Percentiles rank a stretch among this genome's conserved stretches.
Conservation (phyloP, 1,140 invertebrate genomes). For the Apis dorsata region DNA sequence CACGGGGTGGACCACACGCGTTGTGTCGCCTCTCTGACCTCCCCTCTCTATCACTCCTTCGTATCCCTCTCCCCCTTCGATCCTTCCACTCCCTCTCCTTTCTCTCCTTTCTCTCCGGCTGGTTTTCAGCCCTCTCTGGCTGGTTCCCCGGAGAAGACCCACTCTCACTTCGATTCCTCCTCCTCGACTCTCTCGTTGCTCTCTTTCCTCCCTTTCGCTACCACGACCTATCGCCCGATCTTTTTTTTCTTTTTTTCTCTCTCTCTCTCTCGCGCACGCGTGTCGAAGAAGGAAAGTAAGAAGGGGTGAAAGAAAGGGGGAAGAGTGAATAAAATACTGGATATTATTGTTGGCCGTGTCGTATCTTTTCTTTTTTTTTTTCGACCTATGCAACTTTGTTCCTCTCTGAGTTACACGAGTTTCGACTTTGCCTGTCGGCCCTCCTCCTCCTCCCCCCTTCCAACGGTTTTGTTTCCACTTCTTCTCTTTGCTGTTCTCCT, state of each 20-base stretch:
- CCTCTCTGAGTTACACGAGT: neutral
- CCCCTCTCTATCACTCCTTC: conserved; percentile 8
- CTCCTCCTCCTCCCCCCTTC: neutral
- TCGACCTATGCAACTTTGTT: neutral
- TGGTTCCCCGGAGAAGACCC: neutral
- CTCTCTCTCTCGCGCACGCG: neutral
- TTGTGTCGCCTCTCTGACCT: conserved; percentile 63
- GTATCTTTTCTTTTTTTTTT: no score
- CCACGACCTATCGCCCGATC: conserved; percentile 37
- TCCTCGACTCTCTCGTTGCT: conserved; percentile 9
- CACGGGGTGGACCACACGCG: conserved; percentile 69
- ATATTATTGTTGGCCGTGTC: conserved; percentile 12
- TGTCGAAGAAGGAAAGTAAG: neutral
- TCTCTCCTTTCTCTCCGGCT: neutral
- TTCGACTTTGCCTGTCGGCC: neutral
- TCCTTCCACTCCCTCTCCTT: neutral
- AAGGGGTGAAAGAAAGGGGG: neutral
- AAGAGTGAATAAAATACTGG: conserved; percentile 12
- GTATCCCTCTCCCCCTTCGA: neutral
- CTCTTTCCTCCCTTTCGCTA: conserved; percentile 33
- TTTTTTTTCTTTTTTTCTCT: conserved; percentile 10
- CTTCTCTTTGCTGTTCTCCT: neutral
- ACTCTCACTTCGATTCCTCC: conserved; percentile 31
- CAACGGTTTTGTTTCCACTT: neutral
- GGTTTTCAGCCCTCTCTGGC: conserved; percentile 1